Percentiles rank a stretch among this genome's conserved stretches.
These are phyloP conservation scores for Heterotilapia buettikoferi DNA, from an alignment of 2,113 vertebrate species.

Conservation along the genomic window DNA sequence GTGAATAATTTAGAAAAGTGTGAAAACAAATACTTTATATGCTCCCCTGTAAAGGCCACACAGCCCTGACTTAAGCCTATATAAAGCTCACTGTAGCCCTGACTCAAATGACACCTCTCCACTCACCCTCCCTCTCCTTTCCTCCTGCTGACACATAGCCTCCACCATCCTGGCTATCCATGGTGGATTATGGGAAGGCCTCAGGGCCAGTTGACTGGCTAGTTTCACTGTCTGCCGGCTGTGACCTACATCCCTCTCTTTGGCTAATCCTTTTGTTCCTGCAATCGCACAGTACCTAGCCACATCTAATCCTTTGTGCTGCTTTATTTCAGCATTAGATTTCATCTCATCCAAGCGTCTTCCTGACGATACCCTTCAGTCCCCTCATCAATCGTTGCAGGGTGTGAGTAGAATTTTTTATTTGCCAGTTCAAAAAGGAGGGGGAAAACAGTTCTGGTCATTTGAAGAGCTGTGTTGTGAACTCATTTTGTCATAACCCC, in stretches of 20 bases:
- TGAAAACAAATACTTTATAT: not conserved
- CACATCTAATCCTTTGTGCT: constrained; percentile 59
- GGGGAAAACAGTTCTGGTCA: not conserved
- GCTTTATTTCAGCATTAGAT: constrained; percentile 51
- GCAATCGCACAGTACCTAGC: constrained; percentile 47
- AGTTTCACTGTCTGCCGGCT: constrained; percentile 48
- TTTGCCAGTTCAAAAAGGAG: not conserved
- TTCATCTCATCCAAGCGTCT: constrained; percentile 25
- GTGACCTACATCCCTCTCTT: constrained; percentile 65
- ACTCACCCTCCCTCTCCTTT: not conserved
- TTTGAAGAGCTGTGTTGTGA: not conserved
- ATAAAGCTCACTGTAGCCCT: not conserved
- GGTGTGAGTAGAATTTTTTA: not conserved
- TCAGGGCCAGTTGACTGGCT: constrained; percentile 26
- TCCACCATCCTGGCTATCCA: not conserved
- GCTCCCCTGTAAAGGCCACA: not conserved
- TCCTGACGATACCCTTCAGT: constrained; percentile 21
- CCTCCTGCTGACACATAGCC: not conserved
- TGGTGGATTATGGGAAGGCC: constrained; percentile 42
- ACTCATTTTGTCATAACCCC: not conserved
- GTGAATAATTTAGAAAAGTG: not conserved
- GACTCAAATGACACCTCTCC: constrained; percentile 3
- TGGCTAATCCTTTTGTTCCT: constrained; percentile 68
- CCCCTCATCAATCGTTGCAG: constrained; percentile 1
- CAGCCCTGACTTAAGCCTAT: not conserved